Evolutionary conservation across 2,113 vertebrate genomes (phyloP).

Genomic region (Piprites chloris): DNA sequence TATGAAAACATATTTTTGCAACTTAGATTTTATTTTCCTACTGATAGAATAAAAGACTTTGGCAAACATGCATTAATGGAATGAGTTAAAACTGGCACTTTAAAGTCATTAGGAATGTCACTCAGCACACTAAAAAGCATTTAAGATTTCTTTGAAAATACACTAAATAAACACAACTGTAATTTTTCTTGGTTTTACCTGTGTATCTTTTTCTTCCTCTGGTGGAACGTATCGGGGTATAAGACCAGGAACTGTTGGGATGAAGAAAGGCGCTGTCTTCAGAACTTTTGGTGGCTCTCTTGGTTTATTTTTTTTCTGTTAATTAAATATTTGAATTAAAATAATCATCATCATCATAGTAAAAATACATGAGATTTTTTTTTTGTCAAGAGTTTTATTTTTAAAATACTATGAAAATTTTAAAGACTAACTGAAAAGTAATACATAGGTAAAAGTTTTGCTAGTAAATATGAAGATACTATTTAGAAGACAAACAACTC

Average conservation of each 20-base stretch:
- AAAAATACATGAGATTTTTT: background rate
- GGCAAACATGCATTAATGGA: background rate
- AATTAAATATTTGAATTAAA: slow-evolving; percentile 18
- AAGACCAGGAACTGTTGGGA: slow-evolving; percentile 91
- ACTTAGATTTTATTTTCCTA: background rate
- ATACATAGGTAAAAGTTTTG: background rate
- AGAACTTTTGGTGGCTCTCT: slow-evolving; percentile 84
- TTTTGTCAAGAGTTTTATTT: background rate
- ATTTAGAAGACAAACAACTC: background rate
- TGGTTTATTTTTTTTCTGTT: slow-evolving; percentile 91
- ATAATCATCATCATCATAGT: background rate
- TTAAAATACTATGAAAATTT: background rate
- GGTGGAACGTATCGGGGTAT: slow-evolving; percentile 78
- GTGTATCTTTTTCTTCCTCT: slow-evolving; percentile 49
- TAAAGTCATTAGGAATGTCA: background rate
- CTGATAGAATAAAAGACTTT: background rate
- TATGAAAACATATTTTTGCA: background rate
- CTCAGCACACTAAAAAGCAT: background rate
- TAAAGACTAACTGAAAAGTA: background rate
- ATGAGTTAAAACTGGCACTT: background rate
- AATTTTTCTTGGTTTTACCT: slow-evolving; percentile 66
- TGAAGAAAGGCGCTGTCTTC: slow-evolving; percentile 89
- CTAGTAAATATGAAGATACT: background rate
- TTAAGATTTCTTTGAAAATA: background rate
- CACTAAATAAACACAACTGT: background rate